Evolutionary conservation across 2,888 invertebrate genomes (phyloP).

Genomic region (Hypomecis punctinalis): DNA sequence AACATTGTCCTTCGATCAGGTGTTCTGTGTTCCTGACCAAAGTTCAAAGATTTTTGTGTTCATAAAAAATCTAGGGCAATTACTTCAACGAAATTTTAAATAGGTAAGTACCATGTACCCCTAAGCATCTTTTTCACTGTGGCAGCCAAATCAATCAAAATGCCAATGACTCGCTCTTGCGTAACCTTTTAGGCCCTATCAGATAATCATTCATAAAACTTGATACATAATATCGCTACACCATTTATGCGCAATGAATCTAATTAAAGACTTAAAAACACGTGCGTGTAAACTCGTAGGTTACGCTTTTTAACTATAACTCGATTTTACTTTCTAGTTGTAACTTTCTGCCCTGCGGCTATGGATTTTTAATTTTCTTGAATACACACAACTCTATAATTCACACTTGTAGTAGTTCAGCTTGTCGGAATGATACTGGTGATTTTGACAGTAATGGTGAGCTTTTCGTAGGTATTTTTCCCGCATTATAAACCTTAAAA

Average conservation of each 20-base stretch:
- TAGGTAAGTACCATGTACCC: too few species aligned
- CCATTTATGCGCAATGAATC: conserved; percentile 21
- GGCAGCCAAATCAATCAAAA: conserved; percentile 33
- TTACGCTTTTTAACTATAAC: conserved; percentile 25
- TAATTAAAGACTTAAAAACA: conserved; percentile 27
- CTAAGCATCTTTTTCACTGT: background rate
- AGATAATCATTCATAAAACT: conserved; percentile 20
- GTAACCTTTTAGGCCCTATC: conserved; percentile 26
- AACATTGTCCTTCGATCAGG: too few species aligned
- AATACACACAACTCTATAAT: background rate
- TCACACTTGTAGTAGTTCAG: background rate
- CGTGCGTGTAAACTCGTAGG: too few species aligned
- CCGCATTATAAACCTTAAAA: too few species aligned
- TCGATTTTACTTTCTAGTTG: conserved; percentile 36
- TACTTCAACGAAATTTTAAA: too few species aligned
- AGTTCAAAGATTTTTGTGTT: too few species aligned
- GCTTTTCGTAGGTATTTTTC: too few species aligned
- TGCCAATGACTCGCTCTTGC: conserved; percentile 27
- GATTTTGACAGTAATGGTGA: too few species aligned
- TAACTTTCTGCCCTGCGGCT: conserved; percentile 36
- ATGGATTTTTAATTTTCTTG: conserved; percentile 22
- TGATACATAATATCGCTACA: conserved; percentile 18
- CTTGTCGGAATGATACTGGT: too few species aligned
- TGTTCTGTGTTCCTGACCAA: too few species aligned
- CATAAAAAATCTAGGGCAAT: too few species aligned